Evolutionary conservation across 2,113 vertebrate species (phyloP).

Genomic region (Crotalus horridus): DNA sequence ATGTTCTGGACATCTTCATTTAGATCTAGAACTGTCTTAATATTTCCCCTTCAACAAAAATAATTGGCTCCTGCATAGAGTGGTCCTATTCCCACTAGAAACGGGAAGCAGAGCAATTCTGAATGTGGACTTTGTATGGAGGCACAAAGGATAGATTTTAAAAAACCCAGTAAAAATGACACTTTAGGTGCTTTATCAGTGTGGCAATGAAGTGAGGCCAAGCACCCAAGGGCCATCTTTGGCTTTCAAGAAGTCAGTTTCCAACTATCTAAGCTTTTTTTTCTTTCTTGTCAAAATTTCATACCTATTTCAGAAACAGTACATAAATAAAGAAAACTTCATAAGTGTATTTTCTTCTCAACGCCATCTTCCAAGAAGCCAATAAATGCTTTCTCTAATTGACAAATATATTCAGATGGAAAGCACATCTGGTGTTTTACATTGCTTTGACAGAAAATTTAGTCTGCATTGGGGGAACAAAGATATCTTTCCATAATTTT

Average conservation of each 20-base stretch:
- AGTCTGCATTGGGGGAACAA: not conserved
- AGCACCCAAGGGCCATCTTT: slow-evolving; percentile 23
- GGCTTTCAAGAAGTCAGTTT: slow-evolving; percentile 8
- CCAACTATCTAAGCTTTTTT: slow-evolving; percentile 1
- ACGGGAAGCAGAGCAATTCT: slow-evolving; percentile 18
- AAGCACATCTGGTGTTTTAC: not conserved
- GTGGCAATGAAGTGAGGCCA: not conserved
- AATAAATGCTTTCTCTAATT: not conserved
- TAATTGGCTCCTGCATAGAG: not conserved
- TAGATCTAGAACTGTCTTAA: slow-evolving; percentile 3
- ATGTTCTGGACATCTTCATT: not conserved
- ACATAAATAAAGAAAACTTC: not conserved
- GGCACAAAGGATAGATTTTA: slow-evolving; percentile 18
- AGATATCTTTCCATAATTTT: not conserved
- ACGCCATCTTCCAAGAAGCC: not conserved
- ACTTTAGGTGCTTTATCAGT: not conserved
- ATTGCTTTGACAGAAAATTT: not conserved
- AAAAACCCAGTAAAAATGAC: not conserved
- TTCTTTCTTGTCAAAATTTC: not conserved
- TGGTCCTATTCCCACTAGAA: slow-evolving; percentile 11
- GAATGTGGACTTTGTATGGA: slow-evolving; percentile 20
- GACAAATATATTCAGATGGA: not conserved
- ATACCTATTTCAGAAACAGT: not conserved
- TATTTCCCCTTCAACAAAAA: slow-evolving; percentile 19
- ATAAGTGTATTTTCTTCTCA: not conserved